Evolutionary conservation across 2,113 vertebrate genomes (phyloP), one percentile per base, ranked within the genome.

Genomic region (Ramphastos sulfuratus): DNA sequence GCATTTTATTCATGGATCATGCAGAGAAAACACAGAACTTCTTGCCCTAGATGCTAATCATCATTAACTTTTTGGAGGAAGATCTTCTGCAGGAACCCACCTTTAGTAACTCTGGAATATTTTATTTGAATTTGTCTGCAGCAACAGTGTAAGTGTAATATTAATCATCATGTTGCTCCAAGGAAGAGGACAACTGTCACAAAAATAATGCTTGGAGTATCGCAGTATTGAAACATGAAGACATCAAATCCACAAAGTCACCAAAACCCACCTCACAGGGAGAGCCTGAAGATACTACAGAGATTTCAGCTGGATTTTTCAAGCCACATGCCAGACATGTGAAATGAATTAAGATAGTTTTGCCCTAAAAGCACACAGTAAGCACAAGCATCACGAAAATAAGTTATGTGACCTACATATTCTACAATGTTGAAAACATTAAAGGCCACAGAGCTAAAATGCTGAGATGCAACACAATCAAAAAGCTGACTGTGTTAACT

Each of bases 141-240:
- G 15, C 17, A 70, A 20, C 17, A 54, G 17, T 0, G 0, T 15
- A 20, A 59, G 3, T 71, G 42, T 6, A 66, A 16, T 35, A 30
- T 83, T 67, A 90, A 1, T 28, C 71, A 86, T 55, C 23, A 61
- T 30, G 12, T 20, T 88, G 19, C 15, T 89, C 58, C 76, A 86
- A 54, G 13, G 16, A 83, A 77, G 46, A 78, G 17, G 39, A 63
- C 28, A 58, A 58, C 35, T 76, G 33, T 70, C 59, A 77, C 15
- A 71, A 80, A 92, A 88, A 93, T 73, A 33, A 25, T 15, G 7
- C 25, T 50, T 23, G 61, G 77, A 30, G 17, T 48, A 58, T 54
- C n/a, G 61, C 2, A 70, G 17, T 23, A 55, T 30, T 8, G 50
- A 78, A 89, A 86, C 12, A 56, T 60, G 27, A 55, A 74, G 35